Conservation (phyloP, 2,888 invertebrate genomes). For the Choreutis nemorana region DNA sequence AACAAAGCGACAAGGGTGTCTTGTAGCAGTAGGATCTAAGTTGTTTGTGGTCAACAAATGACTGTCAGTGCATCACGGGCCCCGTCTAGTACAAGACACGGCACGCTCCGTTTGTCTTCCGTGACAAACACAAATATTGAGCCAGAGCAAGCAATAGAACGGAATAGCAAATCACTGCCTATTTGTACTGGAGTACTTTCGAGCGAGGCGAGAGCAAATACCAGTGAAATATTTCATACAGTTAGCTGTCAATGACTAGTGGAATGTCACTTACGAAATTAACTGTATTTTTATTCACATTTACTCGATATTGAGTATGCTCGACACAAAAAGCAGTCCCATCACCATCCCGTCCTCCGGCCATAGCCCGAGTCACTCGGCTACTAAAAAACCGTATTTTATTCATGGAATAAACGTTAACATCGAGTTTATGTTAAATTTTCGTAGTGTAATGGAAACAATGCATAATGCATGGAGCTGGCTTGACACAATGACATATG, state of each 20-base stretch:
- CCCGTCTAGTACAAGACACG: constrained; percentile 23
- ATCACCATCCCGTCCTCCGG: constrained; percentile 19
- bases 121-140: constrained; percentile 58
- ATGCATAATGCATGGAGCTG: constrained; percentile 54
- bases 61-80: constrained; percentile 19
- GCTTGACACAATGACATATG: constrained; percentile 60
- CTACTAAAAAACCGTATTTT: constrained; percentile 53
- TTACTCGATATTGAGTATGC: not conserved
- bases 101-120: constrained; percentile 44
- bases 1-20: no score
- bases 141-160: constrained; percentile 42
- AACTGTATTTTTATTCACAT: constrained; percentile 15
- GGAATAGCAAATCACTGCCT: constrained; percentile 57
- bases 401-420: constrained; percentile 58
- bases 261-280: constrained; percentile 29
- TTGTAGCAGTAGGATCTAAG: constrained; percentile 1
- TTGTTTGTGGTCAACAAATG: constrained; percentile 8
- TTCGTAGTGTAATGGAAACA: constrained; percentile 64
- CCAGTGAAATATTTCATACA: constrained; percentile 44
- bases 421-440: constrained; percentile 62
- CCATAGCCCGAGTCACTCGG: constrained; percentile 20
- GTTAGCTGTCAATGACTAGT: constrained; percentile 42
- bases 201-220: constrained; percentile 50
- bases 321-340: constrained; percentile 28
- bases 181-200: constrained; percentile 49